Evolutionary conservation across 2,113 vertebrate genomes (phyloP).

Genomic region (Planiliza haematocheilus): DNA sequence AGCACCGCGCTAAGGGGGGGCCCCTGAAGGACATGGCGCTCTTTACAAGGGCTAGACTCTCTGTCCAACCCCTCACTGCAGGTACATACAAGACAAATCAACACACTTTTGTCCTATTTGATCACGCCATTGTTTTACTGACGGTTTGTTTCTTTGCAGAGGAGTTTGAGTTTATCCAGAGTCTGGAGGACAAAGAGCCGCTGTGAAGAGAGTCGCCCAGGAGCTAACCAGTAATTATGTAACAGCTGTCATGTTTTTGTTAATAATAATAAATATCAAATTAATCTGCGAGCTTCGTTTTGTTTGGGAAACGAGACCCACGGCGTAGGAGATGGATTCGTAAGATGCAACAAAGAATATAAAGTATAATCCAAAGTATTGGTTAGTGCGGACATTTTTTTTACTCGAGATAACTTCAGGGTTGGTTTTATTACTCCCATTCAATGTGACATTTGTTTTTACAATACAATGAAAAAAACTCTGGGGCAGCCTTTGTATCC

Average conservation of each 20-base stretch:
- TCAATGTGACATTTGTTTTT: too few species aligned
- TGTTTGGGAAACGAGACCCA: neutral
- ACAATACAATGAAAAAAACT: too few species aligned
- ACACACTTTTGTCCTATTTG: neutral
- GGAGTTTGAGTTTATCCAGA: constrained; percentile 93
- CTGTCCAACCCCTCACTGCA: constrained; percentile 90
- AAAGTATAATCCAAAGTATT: neutral
- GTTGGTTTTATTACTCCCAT: too few species aligned
- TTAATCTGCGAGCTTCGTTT: neutral
- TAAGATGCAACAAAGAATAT: too few species aligned
- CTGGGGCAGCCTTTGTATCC: too few species aligned
- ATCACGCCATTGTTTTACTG: neutral
- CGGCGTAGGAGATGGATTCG: too few species aligned
- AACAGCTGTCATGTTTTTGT: constrained; percentile 2
- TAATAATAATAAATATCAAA: constrained; percentile 12
- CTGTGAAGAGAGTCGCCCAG: too few species aligned
- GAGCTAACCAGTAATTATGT: neutral
- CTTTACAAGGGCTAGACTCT: constrained; percentile 90
- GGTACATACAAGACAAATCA: constrained; percentile 75
- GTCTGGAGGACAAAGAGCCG: constrained; percentile 88
- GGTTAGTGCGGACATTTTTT: too few species aligned
- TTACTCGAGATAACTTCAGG: too few species aligned
- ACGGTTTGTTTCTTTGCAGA: constrained; percentile 80
- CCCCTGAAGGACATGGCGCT: constrained; percentile 89
- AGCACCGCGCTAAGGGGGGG: constrained; percentile 85